Base-by-base conservation (phyloP, 1,140 invertebrate genomes). In the Hydropsyche tenuis region DNA sequence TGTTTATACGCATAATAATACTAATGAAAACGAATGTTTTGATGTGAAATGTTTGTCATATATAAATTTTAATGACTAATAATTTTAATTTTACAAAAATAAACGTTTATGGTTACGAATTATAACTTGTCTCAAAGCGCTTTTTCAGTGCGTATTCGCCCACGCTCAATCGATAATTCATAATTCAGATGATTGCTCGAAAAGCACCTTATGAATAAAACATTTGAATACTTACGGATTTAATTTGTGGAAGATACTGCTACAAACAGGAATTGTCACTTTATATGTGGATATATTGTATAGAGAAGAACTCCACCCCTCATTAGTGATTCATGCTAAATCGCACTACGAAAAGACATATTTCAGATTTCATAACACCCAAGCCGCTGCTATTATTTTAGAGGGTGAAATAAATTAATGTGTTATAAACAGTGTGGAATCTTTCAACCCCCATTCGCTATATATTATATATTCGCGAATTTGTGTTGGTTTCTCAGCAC, bases 321-420 rank as follows among this genome's bases (percentile, higher is more conserved):
- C 45, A 60, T 70, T 42, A 56, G 14, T 16, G 51, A 56, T 70
- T 70, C 43, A 43, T n/a, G 43, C 42, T 20, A 68, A 45, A 70
- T 60, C 22, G 22, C 69, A 70, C 42, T 11, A 42, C 27, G 7
- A 22, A 45, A 51, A 73, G 71, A 73, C 71, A 73, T 73, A 73
- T 73, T 73, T 73, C 62, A 73, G 71, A 73, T 64, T 51, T 73
- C 71, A 68, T 68, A 43, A 72, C 51, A 22, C 51, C 37, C 25
- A 27, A 69, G 23, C 46, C 66, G 22, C 27, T 45, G 69, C 51
- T 72, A 63, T 72, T 62, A 72, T 72, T 62, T 68, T n/a, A 51
- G 45, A 45, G 71, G 71, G 71, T 73, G 71, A 66, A 51, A 73
- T 73, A 73, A 73, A 73, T 73, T 73, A 73, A 73, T 73, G 71